Conservation (phyloP, 2,113 vertebrate species). For the Corvus cornix region DNA sequence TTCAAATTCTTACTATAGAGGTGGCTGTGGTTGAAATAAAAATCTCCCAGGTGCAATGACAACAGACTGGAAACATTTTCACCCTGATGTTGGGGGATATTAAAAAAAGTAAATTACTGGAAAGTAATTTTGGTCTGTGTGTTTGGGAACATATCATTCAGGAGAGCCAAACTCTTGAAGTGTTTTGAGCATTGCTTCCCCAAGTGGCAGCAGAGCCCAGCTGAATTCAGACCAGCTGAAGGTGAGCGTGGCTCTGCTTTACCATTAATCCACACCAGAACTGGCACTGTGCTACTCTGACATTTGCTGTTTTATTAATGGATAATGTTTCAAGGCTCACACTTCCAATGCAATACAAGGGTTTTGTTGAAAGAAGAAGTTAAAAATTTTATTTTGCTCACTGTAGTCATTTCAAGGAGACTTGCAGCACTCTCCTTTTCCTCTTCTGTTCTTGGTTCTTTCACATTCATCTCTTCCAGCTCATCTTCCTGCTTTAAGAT, state of each 20-base stretch:
- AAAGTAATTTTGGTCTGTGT: neutral
- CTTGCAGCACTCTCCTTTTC: conserved; percentile 74
- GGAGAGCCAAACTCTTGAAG: neutral
- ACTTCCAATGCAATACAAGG: neutral
- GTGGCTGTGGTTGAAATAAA: neutral
- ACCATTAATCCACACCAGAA: neutral
- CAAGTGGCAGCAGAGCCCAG: neutral
- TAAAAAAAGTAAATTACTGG: neutral
- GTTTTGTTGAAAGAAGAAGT: neutral
- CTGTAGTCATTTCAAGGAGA: conserved; percentile 78
- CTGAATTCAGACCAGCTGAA: neutral
- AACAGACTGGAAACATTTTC: neutral
- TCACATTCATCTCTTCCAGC: conserved; percentile 76
- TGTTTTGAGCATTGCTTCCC: neutral
- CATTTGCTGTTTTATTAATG: neutral
- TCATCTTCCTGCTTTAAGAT: conserved; percentile 79
- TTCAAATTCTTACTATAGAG: neutral
- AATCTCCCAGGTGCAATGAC: neutral
- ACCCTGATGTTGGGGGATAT: neutral
- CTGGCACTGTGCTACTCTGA: neutral
- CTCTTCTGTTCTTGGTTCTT: conserved; percentile 80
- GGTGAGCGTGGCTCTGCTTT: neutral
- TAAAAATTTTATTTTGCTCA: conserved; percentile 53
- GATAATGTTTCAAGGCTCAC: neutral
- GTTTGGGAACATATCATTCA: neutral